Evolutionary conservation across 2,797 vertebrate genomes (phyloP), one percentile per base, ranked within the genome.

Genomic region (Centropyge bicolor): DNA sequence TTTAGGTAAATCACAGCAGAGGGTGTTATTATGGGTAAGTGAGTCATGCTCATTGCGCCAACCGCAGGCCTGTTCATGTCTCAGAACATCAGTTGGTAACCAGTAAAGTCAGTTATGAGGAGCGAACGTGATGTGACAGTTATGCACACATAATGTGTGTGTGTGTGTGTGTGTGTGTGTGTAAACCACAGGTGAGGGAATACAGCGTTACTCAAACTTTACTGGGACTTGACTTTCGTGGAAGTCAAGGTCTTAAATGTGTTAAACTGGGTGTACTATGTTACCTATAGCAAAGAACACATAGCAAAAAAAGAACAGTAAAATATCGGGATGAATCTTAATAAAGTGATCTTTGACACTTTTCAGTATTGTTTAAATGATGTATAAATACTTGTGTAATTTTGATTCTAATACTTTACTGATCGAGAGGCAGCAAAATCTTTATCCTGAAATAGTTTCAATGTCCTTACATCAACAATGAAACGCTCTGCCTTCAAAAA

Each of bases 31-130:
- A 84, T 71, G 80, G 66, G 45, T 3, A 9, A 46, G 68, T 93
- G 90, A 92, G 71, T 91, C 89, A 90, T 61, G 43, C 45, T 67
- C 24, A 64, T 51, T 81, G 61, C 11, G 7, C 3, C 69, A 72
- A 72, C 84, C 64, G n/a, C 91, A 93, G 77, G 89, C 71, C 85
- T 54, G 76, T 75, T 89, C 86, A 88, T 83, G 91, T 81, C 83
- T 82, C 59, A 65, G 38, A 89, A 73, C 65, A 83, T 88, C 88
- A 74, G 87, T 89, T 82, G 81, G 83, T 56, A 86, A 90, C 88
- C 82, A 77, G 86, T 82, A 83, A 74, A 87, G 78, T 89, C 87
- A 81, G 87, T 90, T 88, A 64, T 59, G 74, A 73, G 38, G 49
- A 48, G 51, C 27, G 43, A 74, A 77, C 36, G 17, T 74, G 59